Evolutionary conservation across 2,113 vertebrate genomes (phyloP), one percentile per base, ranked within the genome.

Genomic region (Pithys albifrons): DNA sequence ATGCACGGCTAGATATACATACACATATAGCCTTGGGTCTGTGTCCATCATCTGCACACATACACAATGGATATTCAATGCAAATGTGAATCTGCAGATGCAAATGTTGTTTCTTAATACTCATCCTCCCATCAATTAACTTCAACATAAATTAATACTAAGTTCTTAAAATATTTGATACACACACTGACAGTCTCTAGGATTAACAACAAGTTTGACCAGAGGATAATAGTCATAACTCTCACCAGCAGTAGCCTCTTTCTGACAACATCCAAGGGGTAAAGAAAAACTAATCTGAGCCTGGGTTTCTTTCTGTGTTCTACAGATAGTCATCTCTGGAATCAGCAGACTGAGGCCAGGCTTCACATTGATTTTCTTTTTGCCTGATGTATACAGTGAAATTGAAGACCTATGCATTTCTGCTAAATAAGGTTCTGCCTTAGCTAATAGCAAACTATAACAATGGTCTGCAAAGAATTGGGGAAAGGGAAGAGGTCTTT

Each of bases 281-380:
- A 52, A 84, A 91, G 83, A 66, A 88, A 75, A 89, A 17, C 10
- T 72, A 85, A 86, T 75, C 85, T 65, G n/a, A 80, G 84, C 35
- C 27, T 45, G 41, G 12, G 25, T 62, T 92, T 87, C 80, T 85
- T 84, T 84, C 41, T 91, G 7, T 58, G 31, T 89, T 78, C 79
- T 64, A 64, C 5, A 80, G 92, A 97, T 88, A 95, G 72, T 78
- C 65, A 94, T 95, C 82, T 94, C 78, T 51, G 37, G 72, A 57
- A 91, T 90, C 84, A 93, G 93, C 87, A 92, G 78, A 79, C 78
- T 77, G 35, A 93, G 67, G 54, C 73, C 80, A 37, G 46, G 85
- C 57, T 94, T 93, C 73, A 75, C 58, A 94, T 18, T 85, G 78
- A 92, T 93, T 94, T 97, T 91, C 79, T 76, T 79, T 95, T 88